These are phyloP conservation scores for Drosophila pachea DNA, from an alignment of 1,140 invertebrate genomes.

Conservation along the genomic window DNA sequence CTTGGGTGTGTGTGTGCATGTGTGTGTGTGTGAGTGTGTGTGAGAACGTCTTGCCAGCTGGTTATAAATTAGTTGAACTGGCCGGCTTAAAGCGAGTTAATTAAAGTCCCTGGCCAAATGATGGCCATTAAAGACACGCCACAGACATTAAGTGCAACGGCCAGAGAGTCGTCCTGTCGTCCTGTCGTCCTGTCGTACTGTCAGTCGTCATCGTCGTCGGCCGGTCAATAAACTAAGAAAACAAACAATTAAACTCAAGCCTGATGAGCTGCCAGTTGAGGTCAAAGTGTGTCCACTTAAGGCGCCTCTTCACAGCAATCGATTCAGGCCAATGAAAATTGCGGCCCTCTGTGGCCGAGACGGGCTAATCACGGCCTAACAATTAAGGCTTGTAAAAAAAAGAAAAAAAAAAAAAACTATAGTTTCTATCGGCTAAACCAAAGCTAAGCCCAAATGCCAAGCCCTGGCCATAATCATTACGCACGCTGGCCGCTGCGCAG, in stretches of 20 bases:
- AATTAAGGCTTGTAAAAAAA: no score
- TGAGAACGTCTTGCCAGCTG: slow-evolving; percentile 33
- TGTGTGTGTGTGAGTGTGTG: no score
- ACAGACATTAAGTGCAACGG: slow-evolving; percentile 63
- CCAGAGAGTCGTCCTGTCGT: slow-evolving; percentile 21
- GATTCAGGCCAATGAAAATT: no score
- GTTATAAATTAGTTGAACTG: slow-evolving; percentile 54
- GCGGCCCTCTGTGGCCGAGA: no score
- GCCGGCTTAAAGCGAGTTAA: slow-evolving; percentile 64
- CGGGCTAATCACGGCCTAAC: no score
- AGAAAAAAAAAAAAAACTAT: no score
- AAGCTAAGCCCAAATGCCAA: slow-evolving; percentile 33
- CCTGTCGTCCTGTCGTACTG: no score
- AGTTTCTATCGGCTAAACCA: background rate
- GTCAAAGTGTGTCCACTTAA: slow-evolving; percentile 39
- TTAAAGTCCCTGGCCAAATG: slow-evolving; percentile 55
- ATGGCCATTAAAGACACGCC: slow-evolving; percentile 66
- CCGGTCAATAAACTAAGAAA: slow-evolving; percentile 69
- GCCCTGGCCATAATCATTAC: slow-evolving; percentile 38
- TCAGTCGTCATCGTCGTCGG: slow-evolving; percentile 31
- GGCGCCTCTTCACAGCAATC: background rate
- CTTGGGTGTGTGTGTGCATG: slow-evolving; percentile 17
- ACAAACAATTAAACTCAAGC: slow-evolving; percentile 65
- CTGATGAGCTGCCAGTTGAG: slow-evolving; percentile 35
- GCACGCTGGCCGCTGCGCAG: slow-evolving; percentile 6